Evolutionary conservation across 2,797 vertebrate species (phyloP), one percentile per base, ranked within the genome.

Genomic region (Eptatretus atami): DNA sequence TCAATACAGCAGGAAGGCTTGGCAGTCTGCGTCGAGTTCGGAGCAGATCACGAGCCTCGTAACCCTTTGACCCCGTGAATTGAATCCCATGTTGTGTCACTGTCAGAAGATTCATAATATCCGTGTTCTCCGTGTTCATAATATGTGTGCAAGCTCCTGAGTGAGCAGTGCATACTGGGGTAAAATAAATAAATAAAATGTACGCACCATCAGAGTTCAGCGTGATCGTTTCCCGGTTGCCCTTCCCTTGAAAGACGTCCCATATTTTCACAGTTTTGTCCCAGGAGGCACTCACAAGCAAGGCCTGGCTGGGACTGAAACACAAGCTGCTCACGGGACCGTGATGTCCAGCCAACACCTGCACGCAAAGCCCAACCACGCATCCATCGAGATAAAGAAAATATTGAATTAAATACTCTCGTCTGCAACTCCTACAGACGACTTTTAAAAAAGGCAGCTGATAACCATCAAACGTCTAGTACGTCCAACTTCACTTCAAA

Each of bases 161-260:
- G 19, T n/a, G 24, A 60, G 24, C 24, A 60, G 24, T 60, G 15
- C 15, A 63, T 13, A 14, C 25, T 8, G 25, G 52, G 25, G 25
- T n/a, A 31, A 31, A 52, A 24, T 11, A 14, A n/a, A 10, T n/a
- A 69, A 64, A 57, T 65, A 8, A 44, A 44, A 13, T 5, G 65
- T 44, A 44, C n/a, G 76, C 75, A 94, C 90, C 88, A 3, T 95
- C 87, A 0, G 85, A 79, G 25, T 71, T 76, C 63, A 95, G 69
- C 3, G 67, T 65, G 8, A 98, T 75, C 0, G 81, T 84, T 69
- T 98, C 88, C 64, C 83, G 92, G 68, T 82, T 82, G 69, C 82
- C 81, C 87, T 88, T 95, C 76, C 86, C 94, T 76, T 98, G 82
- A 53, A 75, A 66, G 85, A 98, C 90, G 76, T 98, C 83, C 92